phyloP scores from a whole-genome alignment of 2,888 invertebrate genomes.

The Tachystola acroxantha region DNA sequence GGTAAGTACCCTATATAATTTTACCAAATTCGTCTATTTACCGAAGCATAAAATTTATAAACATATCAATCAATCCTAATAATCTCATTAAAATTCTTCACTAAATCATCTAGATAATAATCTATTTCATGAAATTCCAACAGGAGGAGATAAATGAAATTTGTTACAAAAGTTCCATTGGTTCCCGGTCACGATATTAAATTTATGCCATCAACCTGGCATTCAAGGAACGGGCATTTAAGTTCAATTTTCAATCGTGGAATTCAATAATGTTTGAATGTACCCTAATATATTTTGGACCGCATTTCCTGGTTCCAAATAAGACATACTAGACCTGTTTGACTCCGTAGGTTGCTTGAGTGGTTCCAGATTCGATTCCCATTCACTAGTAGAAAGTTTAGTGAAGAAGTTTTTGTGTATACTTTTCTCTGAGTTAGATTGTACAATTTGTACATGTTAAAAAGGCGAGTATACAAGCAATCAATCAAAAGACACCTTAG shows the following conservation, averaged over 20 bases:
- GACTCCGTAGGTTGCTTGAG: too few species aligned
- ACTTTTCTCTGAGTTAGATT: too few species aligned
- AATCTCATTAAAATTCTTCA: conserved; percentile 41
- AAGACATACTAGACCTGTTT: too few species aligned
- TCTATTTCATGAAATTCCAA: conserved; percentile 68
- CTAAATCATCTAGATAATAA: conserved; percentile 64
- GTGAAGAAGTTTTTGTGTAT: too few species aligned
- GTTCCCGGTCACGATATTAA: conserved; percentile 68
- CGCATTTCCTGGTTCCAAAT: not conserved
- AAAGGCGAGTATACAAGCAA: too few species aligned
- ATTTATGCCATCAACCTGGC: conserved; percentile 71
- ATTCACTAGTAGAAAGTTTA: too few species aligned
- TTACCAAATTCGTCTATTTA: too few species aligned
- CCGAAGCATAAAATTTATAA: conserved; percentile 17
- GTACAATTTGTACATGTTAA: too few species aligned
- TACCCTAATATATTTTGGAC: conserved; percentile 11
- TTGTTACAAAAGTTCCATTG: conserved; percentile 70
- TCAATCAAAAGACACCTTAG: too few species aligned
- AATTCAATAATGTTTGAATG: conserved; percentile 48
- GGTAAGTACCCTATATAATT: too few species aligned
- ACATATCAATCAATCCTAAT: conserved; percentile 23
- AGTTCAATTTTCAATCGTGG: conserved; percentile 56
- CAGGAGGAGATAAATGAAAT: conserved; percentile 67
- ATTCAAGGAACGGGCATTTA: conserved; percentile 63
- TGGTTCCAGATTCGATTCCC: too few species aligned